Evolutionary conservation across 2,797 vertebrate species (phyloP).

Genomic region (Holocentrus rufus): DNA sequence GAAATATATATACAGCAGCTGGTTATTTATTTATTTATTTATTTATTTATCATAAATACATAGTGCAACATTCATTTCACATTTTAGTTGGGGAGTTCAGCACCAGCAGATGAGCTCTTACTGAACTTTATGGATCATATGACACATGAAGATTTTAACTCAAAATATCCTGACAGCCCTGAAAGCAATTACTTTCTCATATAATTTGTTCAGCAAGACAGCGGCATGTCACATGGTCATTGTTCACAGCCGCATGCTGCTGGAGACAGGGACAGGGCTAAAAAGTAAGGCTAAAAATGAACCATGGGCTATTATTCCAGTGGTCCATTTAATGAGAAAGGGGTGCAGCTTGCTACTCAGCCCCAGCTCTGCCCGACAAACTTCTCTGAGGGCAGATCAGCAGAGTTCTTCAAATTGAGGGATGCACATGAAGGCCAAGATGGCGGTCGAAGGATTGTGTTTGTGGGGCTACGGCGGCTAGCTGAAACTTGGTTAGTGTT

Average conservation of each 20-base stretch:
- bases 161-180: background rate
- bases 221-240: background rate
- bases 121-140: background rate
- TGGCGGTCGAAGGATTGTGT: background rate
- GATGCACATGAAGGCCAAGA: background rate
- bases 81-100: slow-evolving; percentile 38
- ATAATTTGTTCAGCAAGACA: slow-evolving; percentile 5
- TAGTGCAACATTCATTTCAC: slow-evolving; percentile 16
- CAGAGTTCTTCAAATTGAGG: slow-evolving; percentile 4
- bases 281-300: no score
- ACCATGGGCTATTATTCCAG: background rate
- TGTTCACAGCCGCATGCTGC: slow-evolving; percentile 3
- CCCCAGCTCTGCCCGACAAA: slow-evolving; percentile 28
- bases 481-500: slow-evolving; percentile 3
- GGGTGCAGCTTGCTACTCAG: slow-evolving; percentile 17
- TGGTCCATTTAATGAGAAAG: background rate
- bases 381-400: slow-evolving; percentile 24
- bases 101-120: background rate
- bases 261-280: background rate
- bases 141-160: background rate
- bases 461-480: background rate
- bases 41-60: background rate
- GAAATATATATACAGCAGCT: background rate
- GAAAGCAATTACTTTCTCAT: slow-evolving; percentile 11
- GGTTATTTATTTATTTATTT: background rate